Percentiles rank a stretch among this genome's conserved stretches.
Conservation (phyloP, 2,113 vertebrate genomes). For the Gracilinanus agilis region DNA sequence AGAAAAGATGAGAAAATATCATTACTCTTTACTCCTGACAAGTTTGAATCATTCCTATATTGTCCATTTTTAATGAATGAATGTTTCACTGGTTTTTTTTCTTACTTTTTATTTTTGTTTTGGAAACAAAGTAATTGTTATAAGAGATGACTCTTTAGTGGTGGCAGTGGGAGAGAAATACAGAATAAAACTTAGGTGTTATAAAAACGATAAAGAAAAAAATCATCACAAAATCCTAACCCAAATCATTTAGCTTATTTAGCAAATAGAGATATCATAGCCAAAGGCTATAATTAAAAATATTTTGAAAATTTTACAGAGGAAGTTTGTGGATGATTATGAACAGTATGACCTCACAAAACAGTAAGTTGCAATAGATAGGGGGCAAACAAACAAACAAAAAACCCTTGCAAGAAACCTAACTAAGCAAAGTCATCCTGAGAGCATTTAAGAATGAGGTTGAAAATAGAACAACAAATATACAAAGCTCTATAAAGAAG, state of each 20-base stretch:
- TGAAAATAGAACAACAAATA: neutral
- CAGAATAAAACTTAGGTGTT: neutral
- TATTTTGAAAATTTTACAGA: neutral
- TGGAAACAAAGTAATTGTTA: neutral
- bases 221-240: neutral
- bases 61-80: neutral
- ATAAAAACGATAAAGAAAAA: neutral
- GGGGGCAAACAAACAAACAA: neutral
- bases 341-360: neutral
- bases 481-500: neutral
- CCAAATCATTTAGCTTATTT: neutral
- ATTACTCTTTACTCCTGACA: neutral
- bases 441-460: neutral
- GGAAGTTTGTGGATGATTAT: neutral
- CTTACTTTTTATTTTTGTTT: neutral
- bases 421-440: neutral
- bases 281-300: neutral
- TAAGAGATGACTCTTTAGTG: neutral
- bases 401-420: neutral
- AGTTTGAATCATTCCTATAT: neutral
- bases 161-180: neutral
- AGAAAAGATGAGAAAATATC: neutral
- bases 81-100: neutral
- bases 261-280: neutral
- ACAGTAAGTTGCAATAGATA: neutral